Evolutionary conservation across 2,888 invertebrate genomes (phyloP), one percentile per base, ranked within the genome.

Genomic region (Macaria liturata): DNA sequence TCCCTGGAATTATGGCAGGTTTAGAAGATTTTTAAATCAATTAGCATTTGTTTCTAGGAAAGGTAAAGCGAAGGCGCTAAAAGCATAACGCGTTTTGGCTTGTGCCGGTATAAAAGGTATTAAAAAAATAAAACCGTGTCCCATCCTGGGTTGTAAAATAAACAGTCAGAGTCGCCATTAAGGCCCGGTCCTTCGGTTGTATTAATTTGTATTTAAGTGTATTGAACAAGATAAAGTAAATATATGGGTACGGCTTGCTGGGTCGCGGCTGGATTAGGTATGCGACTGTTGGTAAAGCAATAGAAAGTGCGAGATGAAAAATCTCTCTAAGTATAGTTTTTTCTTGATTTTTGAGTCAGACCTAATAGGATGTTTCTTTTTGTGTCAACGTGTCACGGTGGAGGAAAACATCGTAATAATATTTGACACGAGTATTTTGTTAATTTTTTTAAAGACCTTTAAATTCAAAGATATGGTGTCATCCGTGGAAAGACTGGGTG

Each of bases 161-260:
- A 91, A 91, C 90, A 91, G 83, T 80, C 83, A 74, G 72, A 74
- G 70, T 79, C 78, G 83, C 91, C 88, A 89, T 91, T 89, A 91
- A 85, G 88, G 77, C 70, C 83, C 81, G 84, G 83, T 83, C 84
- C 88, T 84, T 80, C 74, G 84, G 78, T 85, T 91, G 91, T 91
- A 91, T 91, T 91, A 91, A 91, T 91, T 91, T 91, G 91, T 91
- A 91, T 91, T 91, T 89, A 91, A 91, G 91, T 90, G 90, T 91
- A 91, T 86, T 88, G 88, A 84, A 90, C 91, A 91, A 90, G 91
- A 91, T 91, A 91, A 91, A 88, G 79, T 84, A 84, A 91, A 91
- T 90, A 91, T 90, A 89, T 84, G 86, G 81, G 81, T 78, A 78
- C 82, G 78, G 65, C 72, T 65, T 64, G 72, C 64, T 70, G 75